Evolutionary conservation across 2,113 vertebrate genomes (phyloP).

Genomic region (Merops nubicus): DNA sequence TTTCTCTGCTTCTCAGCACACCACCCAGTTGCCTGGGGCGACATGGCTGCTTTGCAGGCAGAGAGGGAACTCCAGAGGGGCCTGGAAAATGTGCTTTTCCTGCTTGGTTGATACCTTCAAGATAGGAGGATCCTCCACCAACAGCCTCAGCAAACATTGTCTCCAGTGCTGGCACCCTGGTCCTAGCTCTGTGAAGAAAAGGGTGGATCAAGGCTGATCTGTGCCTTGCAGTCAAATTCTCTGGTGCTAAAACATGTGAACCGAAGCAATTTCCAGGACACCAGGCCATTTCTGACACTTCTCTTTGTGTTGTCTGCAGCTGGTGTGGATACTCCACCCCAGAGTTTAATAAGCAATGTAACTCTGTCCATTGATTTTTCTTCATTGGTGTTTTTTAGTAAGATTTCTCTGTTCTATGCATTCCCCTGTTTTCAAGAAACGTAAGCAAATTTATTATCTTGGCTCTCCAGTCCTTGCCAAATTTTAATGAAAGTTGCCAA

Average conservation of each 20-base stretch:
- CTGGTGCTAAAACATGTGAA: not conserved
- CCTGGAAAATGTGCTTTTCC: not conserved
- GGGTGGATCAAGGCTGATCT: not conserved
- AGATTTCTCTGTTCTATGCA: not conserved
- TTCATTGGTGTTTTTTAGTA: not conserved
- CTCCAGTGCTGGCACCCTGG: not conserved
- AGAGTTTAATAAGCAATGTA: not conserved
- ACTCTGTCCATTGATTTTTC: not conserved
- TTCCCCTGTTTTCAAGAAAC: not conserved
- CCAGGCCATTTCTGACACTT: not conserved
- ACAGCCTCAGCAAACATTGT: not conserved
- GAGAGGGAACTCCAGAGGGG: not conserved
- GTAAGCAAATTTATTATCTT: not conserved
- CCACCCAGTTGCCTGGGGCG: accelerated
- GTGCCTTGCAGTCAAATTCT: not conserved
- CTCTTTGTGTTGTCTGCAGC: not conserved
- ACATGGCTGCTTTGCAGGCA: not conserved
- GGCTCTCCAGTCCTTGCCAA: not conserved
- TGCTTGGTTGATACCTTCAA: not conserved
- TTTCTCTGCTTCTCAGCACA: not conserved
- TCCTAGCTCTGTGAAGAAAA: not conserved
- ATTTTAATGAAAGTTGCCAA: not conserved
- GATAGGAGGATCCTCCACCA: not conserved
- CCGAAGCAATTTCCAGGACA: not conserved
- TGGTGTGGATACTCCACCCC: not conserved